Percentiles rank a stretch among this genome's conserved stretches.
phyloP scores from a whole-genome alignment of 2,797 vertebrate species.

The Liparis tanakae region DNA sequence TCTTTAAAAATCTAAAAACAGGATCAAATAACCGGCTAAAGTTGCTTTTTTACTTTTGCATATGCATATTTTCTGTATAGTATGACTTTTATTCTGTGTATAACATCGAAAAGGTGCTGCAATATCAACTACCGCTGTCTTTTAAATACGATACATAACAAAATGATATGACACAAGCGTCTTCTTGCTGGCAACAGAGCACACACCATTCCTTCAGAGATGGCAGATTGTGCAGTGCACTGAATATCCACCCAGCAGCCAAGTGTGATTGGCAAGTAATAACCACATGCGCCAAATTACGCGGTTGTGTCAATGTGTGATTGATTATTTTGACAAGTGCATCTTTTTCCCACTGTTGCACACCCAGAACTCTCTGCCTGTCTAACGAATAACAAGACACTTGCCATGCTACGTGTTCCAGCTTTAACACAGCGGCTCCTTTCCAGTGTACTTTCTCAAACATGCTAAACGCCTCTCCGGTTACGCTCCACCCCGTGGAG shows the following conservation, averaged over 20 bases:
- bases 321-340: slow-evolving; percentile 65
- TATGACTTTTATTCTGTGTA: not conserved
- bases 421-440: slow-evolving; percentile 36
- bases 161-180: not conserved
- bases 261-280: slow-evolving; percentile 63
- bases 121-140: slow-evolving; percentile 19
- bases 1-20: not conserved
- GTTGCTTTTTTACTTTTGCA: slow-evolving; percentile 6
- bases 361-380: slow-evolving; percentile 31
- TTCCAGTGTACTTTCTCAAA: slow-evolving; percentile 45
- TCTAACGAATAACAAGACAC: slow-evolving; percentile 43
- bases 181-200: slow-evolving; percentile 21
- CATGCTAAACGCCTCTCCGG: slow-evolving; percentile 15
- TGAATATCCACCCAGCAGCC: slow-evolving; percentile 41
- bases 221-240: slow-evolving; percentile 19
- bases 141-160: slow-evolving; percentile 3
- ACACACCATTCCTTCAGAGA: slow-evolving; percentile 35
- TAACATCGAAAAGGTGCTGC: slow-evolving; percentile 2
- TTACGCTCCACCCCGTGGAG: slow-evolving; percentile 21
- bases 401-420: slow-evolving; percentile 30
- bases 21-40: not conserved
- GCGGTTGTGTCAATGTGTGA: slow-evolving; percentile 52
- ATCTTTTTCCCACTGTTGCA: slow-evolving; percentile 52
- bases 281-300: slow-evolving; percentile 47
- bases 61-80: not conserved